phyloP scores from a whole-genome alignment of 2,888 invertebrate species.

The Caprella mutica region DNA sequence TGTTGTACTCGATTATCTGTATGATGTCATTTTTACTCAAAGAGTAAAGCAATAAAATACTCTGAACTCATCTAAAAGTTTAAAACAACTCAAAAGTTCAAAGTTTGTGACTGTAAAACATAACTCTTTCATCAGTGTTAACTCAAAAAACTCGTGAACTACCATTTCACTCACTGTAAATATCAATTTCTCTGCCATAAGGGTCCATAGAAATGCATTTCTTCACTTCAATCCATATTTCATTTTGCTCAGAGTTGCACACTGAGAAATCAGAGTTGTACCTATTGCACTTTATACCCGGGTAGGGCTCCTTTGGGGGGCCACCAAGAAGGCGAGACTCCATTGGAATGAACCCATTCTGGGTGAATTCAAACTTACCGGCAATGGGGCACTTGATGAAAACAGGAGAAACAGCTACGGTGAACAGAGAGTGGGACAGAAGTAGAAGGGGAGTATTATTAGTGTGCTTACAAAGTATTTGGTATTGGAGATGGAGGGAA shows the following conservation, averaged over 20 bases:
- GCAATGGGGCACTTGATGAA: constrained; percentile 91
- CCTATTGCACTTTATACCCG: constrained; percentile 79
- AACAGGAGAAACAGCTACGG: constrained; percentile 63
- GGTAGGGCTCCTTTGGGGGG: constrained; percentile 84
- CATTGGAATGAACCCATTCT: constrained; percentile 77
- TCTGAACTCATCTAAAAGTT: too few relatives aligned
- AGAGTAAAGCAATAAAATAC: too few relatives aligned
- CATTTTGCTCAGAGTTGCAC: constrained; percentile 84
- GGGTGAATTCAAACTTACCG: constrained; percentile 89
- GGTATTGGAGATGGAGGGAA: too few relatives aligned
- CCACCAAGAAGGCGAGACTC: constrained; percentile 90
- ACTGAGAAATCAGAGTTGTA: constrained; percentile 92
- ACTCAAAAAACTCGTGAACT: too few relatives aligned
- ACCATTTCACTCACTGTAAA: constrained; percentile 55
- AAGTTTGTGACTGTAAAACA: too few relatives aligned
- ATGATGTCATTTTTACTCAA: too few relatives aligned
- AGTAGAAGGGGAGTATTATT: too few relatives aligned
- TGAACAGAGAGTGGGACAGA: too few relatives aligned
- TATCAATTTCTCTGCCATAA: constrained; percentile 84
- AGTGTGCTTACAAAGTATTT: too few relatives aligned
- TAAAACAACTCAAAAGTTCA: too few relatives aligned
- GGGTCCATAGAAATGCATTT: constrained; percentile 83
- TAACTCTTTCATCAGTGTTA: too few relatives aligned
- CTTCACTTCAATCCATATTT: constrained; percentile 85
- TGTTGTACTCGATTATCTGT: too few relatives aligned